Conservation (phyloP, 2,888 invertebrate genomes). For the Clitarchus hookeri region DNA sequence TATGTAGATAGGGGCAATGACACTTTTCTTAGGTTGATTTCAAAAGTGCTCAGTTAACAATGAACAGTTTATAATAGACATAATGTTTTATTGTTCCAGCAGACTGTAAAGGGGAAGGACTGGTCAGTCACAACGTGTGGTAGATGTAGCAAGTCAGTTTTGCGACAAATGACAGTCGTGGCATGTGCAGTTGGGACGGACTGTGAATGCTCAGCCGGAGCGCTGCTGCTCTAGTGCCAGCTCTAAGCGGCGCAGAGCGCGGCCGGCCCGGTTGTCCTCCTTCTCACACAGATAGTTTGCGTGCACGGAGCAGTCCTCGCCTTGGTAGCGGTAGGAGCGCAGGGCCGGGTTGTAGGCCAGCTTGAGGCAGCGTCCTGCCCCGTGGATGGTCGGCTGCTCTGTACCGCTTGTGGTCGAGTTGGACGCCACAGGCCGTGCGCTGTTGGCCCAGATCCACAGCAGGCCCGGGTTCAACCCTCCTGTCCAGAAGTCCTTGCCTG, state of each 20-base stretch:
- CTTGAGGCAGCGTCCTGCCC: slow-evolving; percentile 73
- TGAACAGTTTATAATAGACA: no score
- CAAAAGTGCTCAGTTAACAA: no score
- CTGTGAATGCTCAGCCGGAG: background rate
- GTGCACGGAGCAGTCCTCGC: slow-evolving; percentile 71
- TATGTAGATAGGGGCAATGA: no score
- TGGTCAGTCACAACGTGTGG: no score
- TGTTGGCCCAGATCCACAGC: slow-evolving; percentile 86
- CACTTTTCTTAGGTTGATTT: no score
- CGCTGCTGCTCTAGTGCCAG: background rate
- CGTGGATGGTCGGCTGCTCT: slow-evolving; percentile 48
- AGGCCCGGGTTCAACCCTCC: slow-evolving; percentile 84
- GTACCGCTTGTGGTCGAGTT: slow-evolving; percentile 30
- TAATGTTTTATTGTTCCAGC: no score
- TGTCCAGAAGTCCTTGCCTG: slow-evolving; percentile 79
- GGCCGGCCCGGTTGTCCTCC: slow-evolving; percentile 46
- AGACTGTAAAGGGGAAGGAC: no score
- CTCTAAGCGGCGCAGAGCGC: slow-evolving; percentile 32
- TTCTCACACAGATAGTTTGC: slow-evolving; percentile 75
- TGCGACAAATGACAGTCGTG: no score
- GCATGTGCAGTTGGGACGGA: background rate
- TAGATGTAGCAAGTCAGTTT: no score
- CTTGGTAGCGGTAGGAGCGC: slow-evolving; percentile 68
- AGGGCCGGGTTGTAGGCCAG: slow-evolving; percentile 66
- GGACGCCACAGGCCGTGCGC: slow-evolving; percentile 69